Evolutionary conservation across 1,140 invertebrate species (phyloP).

Genomic region (Ips typographus): DNA sequence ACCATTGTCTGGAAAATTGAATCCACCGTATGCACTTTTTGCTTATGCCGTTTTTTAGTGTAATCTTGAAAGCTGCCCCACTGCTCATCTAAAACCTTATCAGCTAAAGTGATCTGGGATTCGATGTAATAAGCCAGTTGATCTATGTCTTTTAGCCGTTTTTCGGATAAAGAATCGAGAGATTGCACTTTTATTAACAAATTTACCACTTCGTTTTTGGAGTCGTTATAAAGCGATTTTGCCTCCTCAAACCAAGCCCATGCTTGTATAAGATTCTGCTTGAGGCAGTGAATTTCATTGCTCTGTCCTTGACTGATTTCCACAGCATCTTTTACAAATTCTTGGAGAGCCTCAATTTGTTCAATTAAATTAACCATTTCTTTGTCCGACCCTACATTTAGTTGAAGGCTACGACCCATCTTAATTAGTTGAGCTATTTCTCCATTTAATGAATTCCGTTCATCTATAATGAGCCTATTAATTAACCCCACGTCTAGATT

Average conservation of each 20-base stretch:
- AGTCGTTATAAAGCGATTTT: constrained; percentile 53
- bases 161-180: constrained; percentile 60
- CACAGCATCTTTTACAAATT: constrained; percentile 57
- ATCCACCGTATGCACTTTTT: constrained; percentile 63
- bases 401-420: constrained; percentile 53
- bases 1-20: constrained; percentile 68
- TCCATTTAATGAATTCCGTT: constrained; percentile 64
- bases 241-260: constrained; percentile 67
- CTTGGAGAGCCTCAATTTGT: constrained; percentile 50
- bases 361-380: constrained; percentile 56
- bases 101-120: constrained; percentile 60
- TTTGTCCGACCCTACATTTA: constrained; percentile 57
- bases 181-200: constrained; percentile 56
- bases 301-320: constrained; percentile 55
- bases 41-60: constrained; percentile 52
- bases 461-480: constrained; percentile 51
- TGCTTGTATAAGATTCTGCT: constrained; percentile 61
- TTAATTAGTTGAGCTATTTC: constrained; percentile 62
- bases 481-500: constrained; percentile 29
- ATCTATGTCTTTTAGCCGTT: constrained; percentile 59
- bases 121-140: constrained; percentile 63
- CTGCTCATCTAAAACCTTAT: constrained; percentile 60
- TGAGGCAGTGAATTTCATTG: constrained; percentile 57
- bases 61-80: constrained; percentile 61
- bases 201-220: constrained; percentile 58